phyloP scores from a whole-genome alignment of 2,113 vertebrate genomes.

The Morone chrysops region DNA sequence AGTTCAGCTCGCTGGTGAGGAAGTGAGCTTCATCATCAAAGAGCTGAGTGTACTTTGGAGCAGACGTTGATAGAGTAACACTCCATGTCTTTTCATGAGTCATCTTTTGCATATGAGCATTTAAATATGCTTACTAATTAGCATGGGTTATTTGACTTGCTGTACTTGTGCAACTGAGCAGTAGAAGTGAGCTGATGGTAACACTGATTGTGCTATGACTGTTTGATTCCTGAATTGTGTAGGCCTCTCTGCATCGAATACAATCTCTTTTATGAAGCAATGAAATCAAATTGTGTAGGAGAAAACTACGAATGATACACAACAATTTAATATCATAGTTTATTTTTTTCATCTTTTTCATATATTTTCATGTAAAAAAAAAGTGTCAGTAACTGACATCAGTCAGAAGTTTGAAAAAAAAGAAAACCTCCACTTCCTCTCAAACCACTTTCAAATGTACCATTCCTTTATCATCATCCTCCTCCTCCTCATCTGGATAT shows the following conservation, averaged over 20 bases:
- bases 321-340: constrained; percentile 76
- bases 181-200: constrained; percentile 35
- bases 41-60: constrained; percentile 43
- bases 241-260: constrained; percentile 27
- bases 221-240: constrained; percentile 58
- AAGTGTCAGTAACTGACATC: constrained; percentile 84
- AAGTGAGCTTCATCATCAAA: constrained; percentile 49
- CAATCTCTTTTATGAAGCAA: constrained; percentile 43
- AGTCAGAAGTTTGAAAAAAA: constrained; percentile 75
- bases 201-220: constrained; percentile 59
- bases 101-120: constrained; percentile 55
- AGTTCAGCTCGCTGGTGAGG: constrained; percentile 50
- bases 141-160: neutral
- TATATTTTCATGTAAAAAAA: constrained; percentile 79
- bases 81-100: constrained; percentile 24
- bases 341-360: constrained; percentile 70
- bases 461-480: constrained; percentile 69
- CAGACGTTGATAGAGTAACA: constrained; percentile 11
- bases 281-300: constrained; percentile 31
- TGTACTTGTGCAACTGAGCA: constrained; percentile 34
- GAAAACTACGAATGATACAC: constrained; percentile 79
- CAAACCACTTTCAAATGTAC: constrained; percentile 83
- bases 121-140: constrained; percentile 28
- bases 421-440: constrained; percentile 69
- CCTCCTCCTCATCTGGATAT: constrained; percentile 34